Base-by-base conservation (phyloP, 2,797 vertebrate genomes). In the Microctenopoma steveboyesi region DNA sequence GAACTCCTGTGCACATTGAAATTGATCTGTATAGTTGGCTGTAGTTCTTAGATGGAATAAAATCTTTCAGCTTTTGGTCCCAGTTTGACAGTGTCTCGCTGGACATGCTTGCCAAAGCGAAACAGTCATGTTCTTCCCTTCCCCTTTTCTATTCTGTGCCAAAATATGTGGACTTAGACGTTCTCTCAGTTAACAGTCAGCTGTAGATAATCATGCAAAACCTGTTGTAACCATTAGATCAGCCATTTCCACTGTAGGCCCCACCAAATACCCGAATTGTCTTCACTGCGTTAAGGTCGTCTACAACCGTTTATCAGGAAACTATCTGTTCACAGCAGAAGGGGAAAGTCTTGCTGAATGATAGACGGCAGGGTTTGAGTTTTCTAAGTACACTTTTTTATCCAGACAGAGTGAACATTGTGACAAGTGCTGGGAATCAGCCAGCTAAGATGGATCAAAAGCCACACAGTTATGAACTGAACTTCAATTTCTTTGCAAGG, bases 21-120 rank as follows among this genome's bases (percentile, higher is more conserved):
- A 78, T 76, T 16, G 64, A 87, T 88, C 67, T 59, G 18, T 62
- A 64, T 80, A 79, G 51, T 45, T 85, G 87, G 85, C 74, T 30
- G 0, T 3, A 37, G 15, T 79, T 72, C 65, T 64, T 48, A 78
- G 66, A 68, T 58, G 64, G 33, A 74, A 61, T 5, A 57, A 33
- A 71, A 80, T 56, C 35, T 71, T 74, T 77, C 55, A 54, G 63
- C 69, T 70, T 71, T 71, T 28, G 52, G 70, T 61, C 39, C 73
- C 66, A 53, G 69, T 56, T 66, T 70, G 65, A 78, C 59, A 7
- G 64, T 15, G 46, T 61, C 53, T 63, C 4, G 1, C 42, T 42
- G 25, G 54, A 47, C 45, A 6, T 9, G 30, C 8, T 40, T 12
- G 37, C 68, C 66, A 63, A 76, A 53, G 60, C 54, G 39, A 79